Conservation (phyloP, 2,113 vertebrate genomes). For the Bufo bufo region DNA sequence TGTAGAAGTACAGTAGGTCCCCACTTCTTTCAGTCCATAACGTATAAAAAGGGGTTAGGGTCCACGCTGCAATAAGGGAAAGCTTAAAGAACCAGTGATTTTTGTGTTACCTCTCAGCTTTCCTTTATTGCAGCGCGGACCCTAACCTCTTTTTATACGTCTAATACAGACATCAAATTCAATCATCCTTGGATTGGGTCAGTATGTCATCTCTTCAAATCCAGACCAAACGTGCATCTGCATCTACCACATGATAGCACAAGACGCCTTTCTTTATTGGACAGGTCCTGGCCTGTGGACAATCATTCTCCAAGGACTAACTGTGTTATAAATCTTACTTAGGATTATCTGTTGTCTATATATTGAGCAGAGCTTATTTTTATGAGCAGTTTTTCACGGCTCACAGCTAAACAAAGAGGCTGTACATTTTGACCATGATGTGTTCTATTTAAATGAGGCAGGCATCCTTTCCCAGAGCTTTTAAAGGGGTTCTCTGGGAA, state of each 20-base stretch:
- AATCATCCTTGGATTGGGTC: neutral
- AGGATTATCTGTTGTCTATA: neutral
- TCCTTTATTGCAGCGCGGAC: no score
- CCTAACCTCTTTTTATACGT: no score
- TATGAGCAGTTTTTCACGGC: neutral
- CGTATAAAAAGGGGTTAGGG: no score
- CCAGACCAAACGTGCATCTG: neutral
- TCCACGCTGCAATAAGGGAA: no score
- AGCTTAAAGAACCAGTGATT: no score
- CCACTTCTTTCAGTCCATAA: no score
- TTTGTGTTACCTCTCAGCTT: no score
- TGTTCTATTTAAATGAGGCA: neutral
- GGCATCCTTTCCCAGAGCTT: neutral
- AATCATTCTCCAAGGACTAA: neutral
- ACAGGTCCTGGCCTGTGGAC: slow-evolving; percentile 15
- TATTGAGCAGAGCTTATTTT: neutral
- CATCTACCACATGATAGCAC: neutral
- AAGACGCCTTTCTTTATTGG: neutral
- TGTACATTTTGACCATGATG: neutral
- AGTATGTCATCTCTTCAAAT: neutral
- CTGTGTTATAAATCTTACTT: slow-evolving; percentile 18
- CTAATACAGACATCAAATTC: no score
- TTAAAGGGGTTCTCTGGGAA: neutral
- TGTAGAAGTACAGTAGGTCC: no score
- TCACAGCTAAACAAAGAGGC: neutral